Conservation (phyloP, 2,888 invertebrate genomes). For the Meganola albula region DNA sequence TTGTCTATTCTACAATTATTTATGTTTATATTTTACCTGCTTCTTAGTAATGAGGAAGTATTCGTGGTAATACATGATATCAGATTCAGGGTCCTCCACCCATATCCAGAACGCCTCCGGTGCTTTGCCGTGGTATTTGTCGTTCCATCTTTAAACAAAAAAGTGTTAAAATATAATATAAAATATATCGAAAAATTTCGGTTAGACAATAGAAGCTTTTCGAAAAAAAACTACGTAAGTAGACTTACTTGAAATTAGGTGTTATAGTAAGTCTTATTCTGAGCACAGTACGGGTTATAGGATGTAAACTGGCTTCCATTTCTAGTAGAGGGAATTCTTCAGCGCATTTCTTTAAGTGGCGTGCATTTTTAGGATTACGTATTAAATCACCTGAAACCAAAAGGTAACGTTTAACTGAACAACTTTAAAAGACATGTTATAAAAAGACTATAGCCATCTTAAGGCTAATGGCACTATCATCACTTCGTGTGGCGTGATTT, state of each 20-base stretch:
- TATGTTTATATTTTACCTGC: conserved; percentile 76
- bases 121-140: conserved; percentile 90
- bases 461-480: no score
- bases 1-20: no score
- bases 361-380: conserved; percentile 86
- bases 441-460: no score
- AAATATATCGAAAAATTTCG: no score
- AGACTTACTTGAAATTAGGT: conserved; percentile 81
- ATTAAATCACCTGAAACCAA: conserved; percentile 80
- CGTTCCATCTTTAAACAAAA: conserved; percentile 84
- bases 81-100: conserved; percentile 97
- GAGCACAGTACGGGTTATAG: conserved; percentile 95
- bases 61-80: conserved; percentile 97
- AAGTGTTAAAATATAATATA: conserved; percentile 2
- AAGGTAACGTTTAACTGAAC: no score
- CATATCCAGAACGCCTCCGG: conserved; percentile 97
- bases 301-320: conserved; percentile 91
- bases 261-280: conserved; percentile 88
- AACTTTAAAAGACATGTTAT: no score
- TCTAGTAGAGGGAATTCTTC: conserved; percentile 90
- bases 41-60: conserved; percentile 90
- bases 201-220: no score
- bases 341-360: conserved; percentile 88
- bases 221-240: no score
- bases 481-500: no score